phyloP scores from a whole-genome alignment of 2,113 vertebrate genomes.

The Apteryx owenii region DNA sequence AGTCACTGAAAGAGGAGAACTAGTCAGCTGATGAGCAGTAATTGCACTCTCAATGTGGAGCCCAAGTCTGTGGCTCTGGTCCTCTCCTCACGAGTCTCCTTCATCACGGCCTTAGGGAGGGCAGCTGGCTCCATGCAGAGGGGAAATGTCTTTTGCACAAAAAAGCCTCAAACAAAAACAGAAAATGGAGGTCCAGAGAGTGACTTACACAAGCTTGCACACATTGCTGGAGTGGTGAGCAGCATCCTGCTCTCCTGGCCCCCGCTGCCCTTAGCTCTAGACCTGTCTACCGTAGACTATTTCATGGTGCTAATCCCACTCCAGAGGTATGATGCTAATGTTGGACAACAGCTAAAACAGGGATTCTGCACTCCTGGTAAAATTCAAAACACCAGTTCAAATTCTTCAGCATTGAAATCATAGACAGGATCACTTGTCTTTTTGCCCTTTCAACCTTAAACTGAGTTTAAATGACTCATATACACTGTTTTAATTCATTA shows the following conservation, averaged over 20 bases:
- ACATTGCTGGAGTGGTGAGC: not conserved
- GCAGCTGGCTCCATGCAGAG: not conserved
- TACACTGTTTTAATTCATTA: not conserved
- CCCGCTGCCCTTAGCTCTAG: not conserved
- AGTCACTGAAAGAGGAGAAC: not conserved
- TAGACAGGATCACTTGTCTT: not conserved
- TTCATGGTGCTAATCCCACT: not conserved
- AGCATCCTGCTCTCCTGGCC: not conserved
- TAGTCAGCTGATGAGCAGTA: not conserved
- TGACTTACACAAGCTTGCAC: not conserved
- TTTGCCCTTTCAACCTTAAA: not conserved
- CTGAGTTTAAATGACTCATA: not conserved
- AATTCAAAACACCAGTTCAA: not conserved
- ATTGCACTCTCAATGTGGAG: not conserved
- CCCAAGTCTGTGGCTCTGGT: not conserved
- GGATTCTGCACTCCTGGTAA: not conserved
- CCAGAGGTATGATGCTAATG: not conserved
- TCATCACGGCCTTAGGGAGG: not conserved
- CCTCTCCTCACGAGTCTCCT: not conserved
- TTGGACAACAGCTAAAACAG: not conserved
- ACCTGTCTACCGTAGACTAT: not conserved
- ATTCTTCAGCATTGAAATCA: not conserved
- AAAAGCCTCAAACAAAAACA: not conserved
- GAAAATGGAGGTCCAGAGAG: not conserved
- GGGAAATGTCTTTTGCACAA: not conserved